Percentiles rank a stretch among this genome's conserved stretches.
phyloP scores from a whole-genome alignment of 1,140 invertebrate genomes.

The Zaprionus ghesquierei region DNA sequence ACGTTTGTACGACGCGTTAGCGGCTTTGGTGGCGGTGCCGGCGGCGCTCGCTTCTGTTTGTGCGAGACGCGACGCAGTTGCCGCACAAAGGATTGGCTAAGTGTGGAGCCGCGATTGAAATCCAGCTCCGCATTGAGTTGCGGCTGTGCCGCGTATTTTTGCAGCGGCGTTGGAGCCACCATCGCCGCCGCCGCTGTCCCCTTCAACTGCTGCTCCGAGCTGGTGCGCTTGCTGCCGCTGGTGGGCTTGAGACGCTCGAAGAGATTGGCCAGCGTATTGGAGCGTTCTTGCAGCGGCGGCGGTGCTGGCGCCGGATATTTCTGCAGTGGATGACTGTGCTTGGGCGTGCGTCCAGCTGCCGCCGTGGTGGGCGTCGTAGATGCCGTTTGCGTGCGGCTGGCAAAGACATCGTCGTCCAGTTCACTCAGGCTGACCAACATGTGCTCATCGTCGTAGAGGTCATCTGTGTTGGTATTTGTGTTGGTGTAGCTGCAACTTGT shows the following conservation, averaged over 20 bases:
- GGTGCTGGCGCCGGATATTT: constrained; percentile 63
- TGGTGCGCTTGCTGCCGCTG: constrained; percentile 10
- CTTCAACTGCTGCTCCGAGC: constrained; percentile 59
- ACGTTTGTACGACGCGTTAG: constrained; percentile 48
- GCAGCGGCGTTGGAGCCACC: constrained; percentile 1
- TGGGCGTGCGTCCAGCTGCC: constrained; percentile 57
- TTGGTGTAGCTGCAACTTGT: constrained; percentile 33
- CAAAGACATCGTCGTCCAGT: constrained; percentile 71
- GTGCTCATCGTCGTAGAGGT: constrained; percentile 66
- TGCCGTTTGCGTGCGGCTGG: constrained; percentile 55
- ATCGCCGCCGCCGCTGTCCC: constrained; percentile 23
- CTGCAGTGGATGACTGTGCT: constrained; percentile 53
- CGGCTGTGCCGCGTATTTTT: constrained; percentile 60
- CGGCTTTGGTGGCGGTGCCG: constrained; percentile 65
- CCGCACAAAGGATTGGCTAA: constrained; percentile 81
- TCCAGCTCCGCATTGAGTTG: constrained; percentile 56
- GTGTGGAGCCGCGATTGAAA: constrained; percentile 76
- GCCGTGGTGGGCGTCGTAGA: constrained; percentile 54
- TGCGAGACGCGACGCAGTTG: constrained; percentile 61
- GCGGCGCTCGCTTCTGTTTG: constrained; percentile 62
- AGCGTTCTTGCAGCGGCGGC: constrained; percentile 55
- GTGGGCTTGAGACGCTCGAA: constrained; percentile 64
- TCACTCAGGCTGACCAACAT: constrained; percentile 75
- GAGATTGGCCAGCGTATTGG: constrained; percentile 68
- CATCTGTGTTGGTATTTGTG: constrained; percentile 57